Percentiles rank a stretch among this genome's conserved stretches.
Evolutionary conservation across 2,888 invertebrate genomes (phyloP).

Genomic region (Ophion ellenae): DNA sequence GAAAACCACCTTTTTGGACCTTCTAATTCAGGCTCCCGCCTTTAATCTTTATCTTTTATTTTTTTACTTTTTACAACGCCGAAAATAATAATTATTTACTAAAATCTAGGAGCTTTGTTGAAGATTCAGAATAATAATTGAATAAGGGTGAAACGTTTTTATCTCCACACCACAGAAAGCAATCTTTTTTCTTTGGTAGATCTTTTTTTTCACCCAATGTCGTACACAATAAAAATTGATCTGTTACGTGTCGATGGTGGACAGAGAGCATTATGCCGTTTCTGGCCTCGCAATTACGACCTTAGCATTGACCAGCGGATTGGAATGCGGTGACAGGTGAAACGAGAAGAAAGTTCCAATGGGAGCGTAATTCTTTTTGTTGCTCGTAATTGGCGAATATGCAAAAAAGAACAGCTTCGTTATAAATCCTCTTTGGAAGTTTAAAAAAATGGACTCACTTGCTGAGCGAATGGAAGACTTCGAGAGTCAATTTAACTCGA

Average conservation of each 20-base stretch:
- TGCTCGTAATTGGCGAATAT: not conserved
- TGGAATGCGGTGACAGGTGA: constrained; percentile 7
- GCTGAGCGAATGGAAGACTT: constrained; percentile 89
- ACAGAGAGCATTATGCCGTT: constrained; percentile 1
- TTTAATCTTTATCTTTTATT: no score
- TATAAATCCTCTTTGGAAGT: not conserved
- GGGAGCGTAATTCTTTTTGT: not conserved
- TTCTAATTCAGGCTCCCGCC: no score
- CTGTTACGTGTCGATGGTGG: not conserved
- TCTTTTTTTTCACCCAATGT: not conserved
- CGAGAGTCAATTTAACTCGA: constrained; percentile 89
- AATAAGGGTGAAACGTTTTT: no score
- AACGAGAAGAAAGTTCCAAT: constrained; percentile 28
- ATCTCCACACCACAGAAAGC: not conserved
- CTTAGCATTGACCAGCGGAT: constrained; percentile 19
- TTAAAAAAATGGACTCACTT: constrained; percentile 85
- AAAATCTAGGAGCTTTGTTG: no score
- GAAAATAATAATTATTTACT: no score
- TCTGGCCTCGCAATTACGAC: constrained; percentile 30
- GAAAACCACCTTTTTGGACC: no score
- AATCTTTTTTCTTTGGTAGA: not conserved
- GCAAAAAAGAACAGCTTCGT: no score
- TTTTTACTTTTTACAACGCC: no score
- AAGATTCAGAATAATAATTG: no score
- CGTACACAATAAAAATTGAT: not conserved